Base-by-base conservation (phyloP, 2,113 vertebrate genomes). In the Glareola pratincola region DNA sequence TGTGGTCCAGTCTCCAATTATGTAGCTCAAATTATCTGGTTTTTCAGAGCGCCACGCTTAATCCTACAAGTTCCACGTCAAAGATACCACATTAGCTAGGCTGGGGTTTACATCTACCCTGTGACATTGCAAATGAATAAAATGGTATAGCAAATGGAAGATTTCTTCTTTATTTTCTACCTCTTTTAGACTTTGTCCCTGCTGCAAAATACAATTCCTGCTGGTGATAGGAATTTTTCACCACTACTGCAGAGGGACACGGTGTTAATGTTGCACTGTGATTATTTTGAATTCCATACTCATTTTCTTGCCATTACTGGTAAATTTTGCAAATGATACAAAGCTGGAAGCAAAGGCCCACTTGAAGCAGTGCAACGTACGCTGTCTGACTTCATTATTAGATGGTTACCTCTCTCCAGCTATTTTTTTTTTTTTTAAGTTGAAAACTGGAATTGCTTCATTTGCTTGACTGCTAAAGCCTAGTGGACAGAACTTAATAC, bases 291-390 rank as follows among this genome's bases (percentile, higher is more conserved):
- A 76, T 73, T 57, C 45, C 48, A 23, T 23, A 19, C 2, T 47
- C 6, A 48, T 73, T 82, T 85, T 82, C 41, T 85, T 59, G 63
- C 48, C 27, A 56, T 43, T 66, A 51, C 7, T 47, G 8, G 17
- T 53, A 83, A 53, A 57, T 66, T 53, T 60, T 85, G 34, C 27
- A 62, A 66, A 37, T 47, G 7, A 56, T 30, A 41, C 5, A 73
- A 57, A 87, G n/a, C 30, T 27, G 21, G 57, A 84, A 54, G 51
- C 39, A 77, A 81, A 86, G n/a, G 6, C 39, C 32, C 50, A 29
- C 43, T 51, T n/a, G 17, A 90, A 78, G 51, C 27, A 72, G 34
- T 1, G 1, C 26, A 64, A 64, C 0, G 0, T 26, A 88, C 0
- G 0, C 43, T 32, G 9, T n/a, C 53, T 17, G 5, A 67, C 59